Evolutionary conservation across 2,888 invertebrate genomes (phyloP).

Genomic region (Hirtodrosophila duncani): DNA sequence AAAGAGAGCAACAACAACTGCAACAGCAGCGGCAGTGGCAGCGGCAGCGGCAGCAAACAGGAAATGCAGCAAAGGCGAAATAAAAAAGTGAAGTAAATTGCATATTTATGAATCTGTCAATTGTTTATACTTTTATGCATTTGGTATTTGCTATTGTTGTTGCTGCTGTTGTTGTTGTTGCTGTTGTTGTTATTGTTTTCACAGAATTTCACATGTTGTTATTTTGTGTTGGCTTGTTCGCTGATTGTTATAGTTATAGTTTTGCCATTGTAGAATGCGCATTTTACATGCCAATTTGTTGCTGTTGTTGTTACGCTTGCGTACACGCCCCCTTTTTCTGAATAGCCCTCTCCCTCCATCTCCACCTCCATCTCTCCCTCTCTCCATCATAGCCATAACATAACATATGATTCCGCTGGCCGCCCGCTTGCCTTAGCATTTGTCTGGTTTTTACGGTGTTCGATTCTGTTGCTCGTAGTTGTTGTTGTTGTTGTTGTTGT

Average conservation of each 20-base stretch:
- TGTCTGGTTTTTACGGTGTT: conserved; percentile 20
- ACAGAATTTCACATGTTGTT: conserved; percentile 58
- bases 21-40: not conserved
- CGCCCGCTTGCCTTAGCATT: no score
- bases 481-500: conserved; percentile 33
- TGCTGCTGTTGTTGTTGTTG: conserved; percentile 20
- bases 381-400: conserved; percentile 12
- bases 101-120: conserved; percentile 74
- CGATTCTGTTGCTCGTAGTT: conserved; percentile 24
- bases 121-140: conserved; percentile 63
- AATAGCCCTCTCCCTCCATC: conserved; percentile 13
- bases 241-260: conserved; percentile 24
- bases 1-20: conserved; percentile 6
- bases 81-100: conserved; percentile 71
- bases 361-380: conserved; percentile 8
- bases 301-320: conserved; percentile 13
- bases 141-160: conserved; percentile 32
- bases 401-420: conserved; percentile 63
- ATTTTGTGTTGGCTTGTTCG: conserved; percentile 38
- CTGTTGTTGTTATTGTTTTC: conserved; percentile 44
- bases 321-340: conserved; percentile 16
- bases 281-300: no score
- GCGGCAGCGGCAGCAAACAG: conserved; percentile 43
- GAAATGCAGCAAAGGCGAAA: conserved; percentile 71
- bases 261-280: conserved; percentile 9